Conservation (phyloP, 1,140 invertebrate species). For the Agrilus planipennis region DNA sequence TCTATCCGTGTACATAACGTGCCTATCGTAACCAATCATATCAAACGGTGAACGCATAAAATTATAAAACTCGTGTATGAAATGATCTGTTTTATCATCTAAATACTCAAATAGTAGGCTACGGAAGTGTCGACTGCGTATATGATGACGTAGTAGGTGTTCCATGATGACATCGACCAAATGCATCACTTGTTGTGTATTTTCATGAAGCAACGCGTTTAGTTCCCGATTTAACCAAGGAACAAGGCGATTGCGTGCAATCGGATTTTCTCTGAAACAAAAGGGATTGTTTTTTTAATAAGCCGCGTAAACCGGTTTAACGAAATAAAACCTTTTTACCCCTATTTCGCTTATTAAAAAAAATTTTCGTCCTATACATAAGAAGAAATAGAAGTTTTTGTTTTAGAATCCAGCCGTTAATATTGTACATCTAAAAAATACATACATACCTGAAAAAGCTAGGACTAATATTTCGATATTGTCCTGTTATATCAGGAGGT, state of each 20-base stretch:
- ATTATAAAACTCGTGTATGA: constrained; percentile 78
- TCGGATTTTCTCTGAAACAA: constrained; percentile 58
- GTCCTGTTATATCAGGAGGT: constrained; percentile 49
- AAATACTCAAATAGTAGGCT: constrained; percentile 45
- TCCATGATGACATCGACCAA: constrained; percentile 58
- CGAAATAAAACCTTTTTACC: too few species aligned
- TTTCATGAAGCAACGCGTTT: constrained; percentile 51
- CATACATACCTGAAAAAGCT: constrained; percentile 54
- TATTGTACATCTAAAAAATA: background rate
- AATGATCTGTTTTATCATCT: constrained; percentile 57
- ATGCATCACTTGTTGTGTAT: constrained; percentile 46
- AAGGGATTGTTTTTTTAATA: too few species aligned
- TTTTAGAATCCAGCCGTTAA: background rate
- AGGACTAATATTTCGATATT: constrained; percentile 58
- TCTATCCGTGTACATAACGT: constrained; percentile 32
- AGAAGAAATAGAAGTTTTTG: background rate
- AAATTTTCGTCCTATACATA: background rate
- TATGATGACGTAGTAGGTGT: constrained; percentile 53
- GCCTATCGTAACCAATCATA: constrained; percentile 61
- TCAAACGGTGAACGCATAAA: constrained; percentile 79
- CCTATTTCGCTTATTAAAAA: too few species aligned
- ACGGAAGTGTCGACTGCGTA: constrained; percentile 61
- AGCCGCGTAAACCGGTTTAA: too few species aligned
- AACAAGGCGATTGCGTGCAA: constrained; percentile 64
- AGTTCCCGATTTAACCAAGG: constrained; percentile 85